Evolutionary conservation across 2,113 vertebrate genomes (phyloP).

Genomic region (Coturnix japonica): DNA sequence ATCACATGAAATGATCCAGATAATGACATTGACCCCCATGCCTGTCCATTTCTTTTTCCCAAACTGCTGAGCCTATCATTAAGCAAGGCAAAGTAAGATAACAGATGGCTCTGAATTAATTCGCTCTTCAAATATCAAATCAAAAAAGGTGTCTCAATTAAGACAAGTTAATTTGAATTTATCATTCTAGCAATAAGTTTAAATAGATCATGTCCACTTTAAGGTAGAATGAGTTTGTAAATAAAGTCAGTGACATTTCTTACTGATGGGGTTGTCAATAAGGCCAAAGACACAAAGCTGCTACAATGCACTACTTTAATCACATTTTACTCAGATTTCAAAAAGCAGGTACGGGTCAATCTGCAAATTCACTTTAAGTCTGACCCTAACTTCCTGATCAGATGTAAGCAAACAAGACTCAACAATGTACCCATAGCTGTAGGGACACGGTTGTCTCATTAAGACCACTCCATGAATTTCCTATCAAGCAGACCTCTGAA

Average conservation of each 20-base stretch:
- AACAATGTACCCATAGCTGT: background rate
- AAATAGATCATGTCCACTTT: background rate
- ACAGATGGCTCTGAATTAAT: conserved; percentile 48
- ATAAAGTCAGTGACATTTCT: background rate
- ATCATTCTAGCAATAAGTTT: background rate
- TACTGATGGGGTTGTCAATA: background rate
- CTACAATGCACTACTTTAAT: background rate
- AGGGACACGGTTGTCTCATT: background rate
- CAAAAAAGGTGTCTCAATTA: conserved; percentile 36
- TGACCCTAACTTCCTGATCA: background rate
- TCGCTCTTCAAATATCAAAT: conserved; percentile 42
- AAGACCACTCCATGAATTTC: background rate
- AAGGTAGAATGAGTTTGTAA: background rate
- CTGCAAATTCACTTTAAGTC: background rate
- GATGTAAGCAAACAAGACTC: background rate
- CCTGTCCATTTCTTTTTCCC: conserved; percentile 36
- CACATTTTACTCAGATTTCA: background rate
- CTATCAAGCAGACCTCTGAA: background rate
- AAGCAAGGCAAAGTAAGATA: conserved; percentile 28
- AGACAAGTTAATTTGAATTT: conserved; percentile 48
- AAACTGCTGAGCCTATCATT: conserved; percentile 49
- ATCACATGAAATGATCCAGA: conserved; percentile 32
- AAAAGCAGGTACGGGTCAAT: background rate
- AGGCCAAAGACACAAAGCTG: background rate
- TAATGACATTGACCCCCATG: conserved; percentile 35